Evolutionary conservation across 2,797 vertebrate species (phyloP).

Genomic region (Hirundo rustica): DNA sequence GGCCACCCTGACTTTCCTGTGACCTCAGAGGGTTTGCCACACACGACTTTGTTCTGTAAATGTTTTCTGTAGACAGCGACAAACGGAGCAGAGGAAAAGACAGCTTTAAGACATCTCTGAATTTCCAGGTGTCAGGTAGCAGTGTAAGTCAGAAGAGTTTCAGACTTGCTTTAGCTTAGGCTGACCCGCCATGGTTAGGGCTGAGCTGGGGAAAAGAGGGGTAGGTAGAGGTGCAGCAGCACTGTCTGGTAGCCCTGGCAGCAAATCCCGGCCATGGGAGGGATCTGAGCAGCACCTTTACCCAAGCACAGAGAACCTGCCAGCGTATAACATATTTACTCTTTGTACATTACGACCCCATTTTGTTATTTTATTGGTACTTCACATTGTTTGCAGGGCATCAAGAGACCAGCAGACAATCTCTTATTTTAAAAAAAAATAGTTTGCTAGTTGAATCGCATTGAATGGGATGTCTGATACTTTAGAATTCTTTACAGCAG

Average conservation of each 20-base stretch:
- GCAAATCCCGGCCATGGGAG: background rate
- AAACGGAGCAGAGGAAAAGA: background rate
- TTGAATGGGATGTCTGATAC: background rate
- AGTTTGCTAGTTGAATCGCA: background rate
- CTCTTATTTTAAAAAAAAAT: background rate
- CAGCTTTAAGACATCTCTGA: background rate
- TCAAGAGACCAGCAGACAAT: background rate
- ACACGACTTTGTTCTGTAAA: background rate
- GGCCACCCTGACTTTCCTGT: conserved; percentile 10
- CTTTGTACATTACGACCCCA: background rate
- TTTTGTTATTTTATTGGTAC: background rate
- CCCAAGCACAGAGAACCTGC: background rate
- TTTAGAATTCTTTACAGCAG: background rate
- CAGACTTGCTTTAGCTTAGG: background rate
- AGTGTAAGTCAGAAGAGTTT: background rate
- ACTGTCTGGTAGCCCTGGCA: background rate
- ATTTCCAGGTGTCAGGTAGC: background rate
- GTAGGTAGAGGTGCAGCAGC: background rate
- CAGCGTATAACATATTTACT: background rate
- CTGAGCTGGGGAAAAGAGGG: background rate
- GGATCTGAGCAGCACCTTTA: background rate
- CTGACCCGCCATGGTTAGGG: background rate
- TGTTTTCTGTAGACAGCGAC: background rate
- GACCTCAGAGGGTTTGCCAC: conserved; percentile 10
- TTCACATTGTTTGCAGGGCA: background rate